A percentile compares a stretch with the other conserved stretches of the same genome.
These are phyloP conservation scores for Ophion costatus DNA, from an alignment of 2,888 invertebrate genomes.

Conservation along the genomic window DNA sequence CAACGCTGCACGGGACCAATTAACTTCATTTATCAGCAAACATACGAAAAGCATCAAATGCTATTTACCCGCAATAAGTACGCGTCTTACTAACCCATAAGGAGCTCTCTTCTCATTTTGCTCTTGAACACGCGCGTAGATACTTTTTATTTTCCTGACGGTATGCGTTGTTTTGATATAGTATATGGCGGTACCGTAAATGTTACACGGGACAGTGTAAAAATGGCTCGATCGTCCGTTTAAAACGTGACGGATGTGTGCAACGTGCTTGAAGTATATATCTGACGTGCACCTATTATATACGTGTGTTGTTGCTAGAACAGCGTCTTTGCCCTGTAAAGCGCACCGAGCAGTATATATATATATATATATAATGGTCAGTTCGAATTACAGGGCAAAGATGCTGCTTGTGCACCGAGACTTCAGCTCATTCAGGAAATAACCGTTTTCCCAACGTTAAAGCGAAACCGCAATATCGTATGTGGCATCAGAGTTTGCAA, in stretches of 20 bases:
- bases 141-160: constrained; percentile 33
- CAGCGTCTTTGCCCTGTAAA: too few species aligned
- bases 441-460: constrained; percentile 43
- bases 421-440: constrained; percentile 49
- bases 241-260: constrained; percentile 69
- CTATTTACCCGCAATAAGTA: constrained; percentile 22
- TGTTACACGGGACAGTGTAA: constrained; percentile 64
- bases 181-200: constrained; percentile 68
- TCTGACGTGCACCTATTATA: constrained; percentile 28
- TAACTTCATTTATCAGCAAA: constrained; percentile 35
- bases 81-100: constrained; percentile 60
- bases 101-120: constrained; percentile 34
- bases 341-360: not conserved
- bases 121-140: constrained; percentile 48
- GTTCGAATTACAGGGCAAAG: constrained; percentile 7
- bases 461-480: constrained; percentile 23
- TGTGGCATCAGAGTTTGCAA: not conserved
- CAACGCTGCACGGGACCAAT: constrained; percentile 23
- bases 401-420: constrained; percentile 20
- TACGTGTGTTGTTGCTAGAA: not conserved
- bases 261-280: constrained; percentile 57
- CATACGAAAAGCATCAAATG: not conserved
- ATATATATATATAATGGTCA: not conserved
- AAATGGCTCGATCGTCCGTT: constrained; percentile 68
- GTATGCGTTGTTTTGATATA: constrained; percentile 8